These are phyloP conservation scores for Mirounga angustirostris DNA, from an alignment of 2,113 vertebrate genomes.

Conservation along the genomic window DNA sequence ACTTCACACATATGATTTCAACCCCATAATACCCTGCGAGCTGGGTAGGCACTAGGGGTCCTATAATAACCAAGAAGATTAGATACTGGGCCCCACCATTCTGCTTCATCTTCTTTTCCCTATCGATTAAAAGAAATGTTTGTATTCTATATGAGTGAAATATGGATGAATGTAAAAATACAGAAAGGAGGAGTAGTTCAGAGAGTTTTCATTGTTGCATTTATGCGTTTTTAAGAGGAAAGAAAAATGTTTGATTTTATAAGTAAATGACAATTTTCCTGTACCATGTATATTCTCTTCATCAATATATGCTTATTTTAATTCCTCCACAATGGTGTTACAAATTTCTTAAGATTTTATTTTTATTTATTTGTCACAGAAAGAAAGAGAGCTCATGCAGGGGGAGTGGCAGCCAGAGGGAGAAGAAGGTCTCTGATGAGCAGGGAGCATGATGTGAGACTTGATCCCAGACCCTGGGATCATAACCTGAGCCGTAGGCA, in stretches of 20 bases:
- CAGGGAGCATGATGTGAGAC: too few relatives aligned
- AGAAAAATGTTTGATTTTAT: neutral
- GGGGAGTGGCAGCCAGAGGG: too few relatives aligned
- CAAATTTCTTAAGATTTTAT: too few relatives aligned
- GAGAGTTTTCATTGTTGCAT: neutral
- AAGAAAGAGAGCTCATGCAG: too few relatives aligned
- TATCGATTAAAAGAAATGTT: neutral
- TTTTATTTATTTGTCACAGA: too few relatives aligned
- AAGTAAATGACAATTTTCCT: neutral
- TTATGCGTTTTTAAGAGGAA: neutral
- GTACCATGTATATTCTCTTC: neutral
- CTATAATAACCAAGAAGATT: neutral
- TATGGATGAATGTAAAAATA: neutral
- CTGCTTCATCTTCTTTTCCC: neutral
- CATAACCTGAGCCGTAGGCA: too few relatives aligned
- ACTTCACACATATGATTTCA: neutral
- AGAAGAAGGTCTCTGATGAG: too few relatives aligned
- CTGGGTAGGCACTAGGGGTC: neutral
- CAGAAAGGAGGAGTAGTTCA: neutral
- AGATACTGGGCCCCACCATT: neutral
- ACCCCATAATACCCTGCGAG: rapidly evolving
- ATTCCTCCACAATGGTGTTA: neutral
- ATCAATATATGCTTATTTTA: neutral
- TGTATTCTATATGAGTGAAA: neutral
- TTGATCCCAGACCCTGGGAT: too few relatives aligned